Evolutionary conservation across 2,888 invertebrate species (phyloP).

Genomic region (Synanthedon tipuliformis): DNA sequence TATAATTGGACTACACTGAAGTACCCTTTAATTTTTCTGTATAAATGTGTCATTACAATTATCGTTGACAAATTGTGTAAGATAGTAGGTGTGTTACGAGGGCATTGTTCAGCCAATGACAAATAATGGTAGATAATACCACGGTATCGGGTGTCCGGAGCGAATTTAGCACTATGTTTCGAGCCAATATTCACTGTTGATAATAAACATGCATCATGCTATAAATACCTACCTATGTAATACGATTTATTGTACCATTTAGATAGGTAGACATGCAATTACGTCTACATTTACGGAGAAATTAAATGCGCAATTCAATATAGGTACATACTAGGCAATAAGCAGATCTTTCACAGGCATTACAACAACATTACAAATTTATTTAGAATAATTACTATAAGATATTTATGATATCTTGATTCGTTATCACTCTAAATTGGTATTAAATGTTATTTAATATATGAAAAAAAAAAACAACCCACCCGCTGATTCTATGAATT

Average conservation of each 20-base stretch:
- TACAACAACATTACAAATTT: too few species aligned
- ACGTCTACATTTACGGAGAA: background rate
- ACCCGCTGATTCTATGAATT: too few species aligned
- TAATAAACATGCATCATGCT: conserved; percentile 54
- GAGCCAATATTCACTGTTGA: conserved; percentile 63
- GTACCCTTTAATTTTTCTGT: background rate
- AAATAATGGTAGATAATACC: conserved; percentile 68
- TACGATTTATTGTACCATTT: background rate
- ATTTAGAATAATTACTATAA: too few species aligned
- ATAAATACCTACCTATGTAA: conserved; percentile 5
- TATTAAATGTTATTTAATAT: too few species aligned
- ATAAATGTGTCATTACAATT: background rate
- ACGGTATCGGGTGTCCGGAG: conserved; percentile 60
- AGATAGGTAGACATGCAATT: background rate
- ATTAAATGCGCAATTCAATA: background rate
- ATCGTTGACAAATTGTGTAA: conserved; percentile 45
- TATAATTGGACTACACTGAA: too few species aligned
- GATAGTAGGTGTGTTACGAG: conserved; percentile 45
- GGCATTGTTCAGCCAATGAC: conserved; percentile 63
- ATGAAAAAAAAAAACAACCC: too few species aligned
- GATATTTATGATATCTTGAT: too few species aligned
- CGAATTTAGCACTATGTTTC: conserved; percentile 62
- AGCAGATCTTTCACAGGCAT: too few species aligned
- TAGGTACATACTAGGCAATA: too few species aligned
- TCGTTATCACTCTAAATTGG: too few species aligned